phyloP scores from a whole-genome alignment of 23 tunicate species.

The Trididemnum miniatum region DNA sequence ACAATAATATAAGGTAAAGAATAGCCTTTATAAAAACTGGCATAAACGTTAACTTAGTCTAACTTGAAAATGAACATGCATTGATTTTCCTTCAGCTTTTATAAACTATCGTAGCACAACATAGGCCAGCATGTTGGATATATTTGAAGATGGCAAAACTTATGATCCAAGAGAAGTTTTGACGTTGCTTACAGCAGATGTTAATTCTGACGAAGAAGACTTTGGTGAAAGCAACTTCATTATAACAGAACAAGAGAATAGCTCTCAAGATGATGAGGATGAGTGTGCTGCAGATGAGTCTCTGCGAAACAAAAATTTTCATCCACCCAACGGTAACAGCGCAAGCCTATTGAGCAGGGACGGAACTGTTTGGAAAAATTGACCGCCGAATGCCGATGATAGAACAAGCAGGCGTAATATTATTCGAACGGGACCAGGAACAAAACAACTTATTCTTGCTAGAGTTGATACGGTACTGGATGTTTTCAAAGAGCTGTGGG shows the following conservation, averaged over 20 bases:
- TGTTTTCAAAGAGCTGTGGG: constrained; percentile 28
- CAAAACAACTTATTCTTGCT: constrained; percentile 9
- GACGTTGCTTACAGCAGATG: constrained; percentile 23
- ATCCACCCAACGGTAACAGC: constrained; percentile 11
- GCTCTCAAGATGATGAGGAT: too few species aligned
- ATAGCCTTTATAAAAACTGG: too few species aligned
- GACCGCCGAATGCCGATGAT: too few species aligned
- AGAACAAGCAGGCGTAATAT: too few species aligned
- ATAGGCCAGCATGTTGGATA: too few species aligned
- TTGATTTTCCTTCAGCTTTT: too few species aligned
- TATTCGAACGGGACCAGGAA: constrained; percentile 18
- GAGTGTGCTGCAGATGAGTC: too few species aligned
- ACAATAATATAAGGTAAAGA: too few species aligned
- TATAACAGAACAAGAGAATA: too few species aligned
- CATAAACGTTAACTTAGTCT: constrained; percentile 13
- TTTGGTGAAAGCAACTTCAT: too few species aligned
- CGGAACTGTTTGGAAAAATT: constrained; percentile 23
- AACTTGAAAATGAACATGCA: neutral
- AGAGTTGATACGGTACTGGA: too few species aligned
- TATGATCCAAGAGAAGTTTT: constrained; percentile 16
- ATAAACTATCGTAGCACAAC: too few species aligned
- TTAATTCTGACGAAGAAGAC: constrained; percentile 11
- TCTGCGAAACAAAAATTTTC: constrained; percentile 23
- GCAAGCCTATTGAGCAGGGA: constrained; percentile 31
- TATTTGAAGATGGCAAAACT: constrained; percentile 18